These are phyloP conservation scores for Eupithecia subfuscata DNA, from an alignment of 2,888 invertebrate species.

Conservation along the genomic window DNA sequence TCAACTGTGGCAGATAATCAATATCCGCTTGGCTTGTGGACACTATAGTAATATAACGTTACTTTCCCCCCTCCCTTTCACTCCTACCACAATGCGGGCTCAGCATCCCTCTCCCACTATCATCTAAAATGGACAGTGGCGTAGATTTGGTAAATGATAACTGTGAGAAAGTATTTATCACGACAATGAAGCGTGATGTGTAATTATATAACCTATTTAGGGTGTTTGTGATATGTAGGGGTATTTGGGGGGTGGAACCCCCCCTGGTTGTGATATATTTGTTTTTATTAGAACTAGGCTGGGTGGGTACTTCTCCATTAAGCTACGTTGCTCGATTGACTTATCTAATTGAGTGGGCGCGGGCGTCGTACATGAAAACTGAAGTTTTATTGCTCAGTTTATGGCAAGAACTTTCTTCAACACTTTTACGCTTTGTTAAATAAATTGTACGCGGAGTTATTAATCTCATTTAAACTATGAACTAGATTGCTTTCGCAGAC, in stretches of 20 bases:
- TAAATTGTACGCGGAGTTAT: not conserved
- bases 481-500: not conserved
- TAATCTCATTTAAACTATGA: not conserved
- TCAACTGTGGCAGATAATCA: conserved; percentile 85
- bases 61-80: conserved; percentile 74
- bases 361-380: conserved; percentile 44
- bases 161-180: conserved; percentile 85
- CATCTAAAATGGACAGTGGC: conserved; percentile 84
- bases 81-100: conserved; percentile 48
- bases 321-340: conserved; percentile 65
- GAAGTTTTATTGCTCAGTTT: not conserved
- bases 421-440: not conserved
- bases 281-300: conserved; percentile 72
- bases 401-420: not conserved
- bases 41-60: conserved; percentile 83
- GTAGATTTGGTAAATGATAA: conserved; percentile 85
- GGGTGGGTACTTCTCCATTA: conserved; percentile 60
- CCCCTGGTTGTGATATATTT: conserved; percentile 69
- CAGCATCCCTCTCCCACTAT: conserved; percentile 72
- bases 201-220: conserved; percentile 82
- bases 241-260: conserved; percentile 42
- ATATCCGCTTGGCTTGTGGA: conserved; percentile 85
- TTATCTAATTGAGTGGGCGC: conserved; percentile 55
- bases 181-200: conserved; percentile 83
- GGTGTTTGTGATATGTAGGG: conserved; percentile 67